Evolutionary conservation across 2,888 invertebrate genomes (phyloP).

Genomic region (Leptinotarsa haldemani): DNA sequence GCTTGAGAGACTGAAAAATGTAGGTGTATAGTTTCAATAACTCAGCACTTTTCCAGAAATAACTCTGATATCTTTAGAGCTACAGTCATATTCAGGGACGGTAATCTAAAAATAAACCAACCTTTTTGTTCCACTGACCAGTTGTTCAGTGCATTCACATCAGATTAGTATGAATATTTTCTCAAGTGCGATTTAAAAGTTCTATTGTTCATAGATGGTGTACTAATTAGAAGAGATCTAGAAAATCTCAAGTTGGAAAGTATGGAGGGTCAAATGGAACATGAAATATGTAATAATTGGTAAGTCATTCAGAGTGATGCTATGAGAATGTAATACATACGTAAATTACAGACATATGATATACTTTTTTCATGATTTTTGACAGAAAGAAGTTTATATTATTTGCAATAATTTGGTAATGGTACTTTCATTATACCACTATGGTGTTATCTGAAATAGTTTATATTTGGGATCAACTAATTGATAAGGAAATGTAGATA

Average conservation of each 20-base stretch:
- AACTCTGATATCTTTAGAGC: constrained; percentile 48
- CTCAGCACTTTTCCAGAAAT: constrained; percentile 44
- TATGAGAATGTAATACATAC: not conserved
- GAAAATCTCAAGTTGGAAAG: constrained; percentile 17
- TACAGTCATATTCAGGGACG: constrained; percentile 48
- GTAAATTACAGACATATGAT: not conserved
- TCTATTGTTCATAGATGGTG: constrained; percentile 32
- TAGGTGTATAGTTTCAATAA: constrained; percentile 37
- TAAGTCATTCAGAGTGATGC: constrained; percentile 48
- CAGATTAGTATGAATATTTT: constrained; percentile 34
- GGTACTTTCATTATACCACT: too few species aligned
- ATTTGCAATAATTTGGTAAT: too few species aligned
- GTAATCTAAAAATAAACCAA: constrained; percentile 45
- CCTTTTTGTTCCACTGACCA: constrained; percentile 47
- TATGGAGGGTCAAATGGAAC: constrained; percentile 53
- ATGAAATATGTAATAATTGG: constrained; percentile 60
- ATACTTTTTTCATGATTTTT: not conserved
- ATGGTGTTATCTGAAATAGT: not conserved
- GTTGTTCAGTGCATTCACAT: constrained; percentile 47
- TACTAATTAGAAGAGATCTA: constrained; percentile 14
- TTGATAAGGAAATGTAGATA: not conserved
- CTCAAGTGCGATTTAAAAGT: constrained; percentile 12
- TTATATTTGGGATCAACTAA: not conserved
- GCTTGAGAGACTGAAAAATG: not conserved
- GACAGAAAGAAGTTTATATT: too few species aligned